Evolutionary conservation across 2,888 invertebrate genomes (phyloP).

Genomic region (Mimas tiliae): DNA sequence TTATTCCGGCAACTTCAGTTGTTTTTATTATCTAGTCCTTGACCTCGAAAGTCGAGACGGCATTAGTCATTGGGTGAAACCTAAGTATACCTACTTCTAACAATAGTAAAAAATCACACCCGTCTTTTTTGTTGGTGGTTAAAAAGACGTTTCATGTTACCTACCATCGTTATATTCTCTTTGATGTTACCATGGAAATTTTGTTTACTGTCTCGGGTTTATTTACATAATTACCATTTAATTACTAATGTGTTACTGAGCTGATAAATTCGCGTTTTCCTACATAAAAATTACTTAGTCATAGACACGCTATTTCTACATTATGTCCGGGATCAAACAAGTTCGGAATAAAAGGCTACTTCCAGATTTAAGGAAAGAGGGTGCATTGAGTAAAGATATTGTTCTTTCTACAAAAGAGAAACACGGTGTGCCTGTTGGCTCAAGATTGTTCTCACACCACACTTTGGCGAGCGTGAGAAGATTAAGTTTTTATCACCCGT

Average conservation of each 20-base stretch:
- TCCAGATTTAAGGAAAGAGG: constrained; percentile 75
- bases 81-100: no score
- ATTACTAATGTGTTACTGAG: background rate
- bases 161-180: no score
- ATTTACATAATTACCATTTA: background rate
- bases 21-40: no score
- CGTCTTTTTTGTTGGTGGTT: no score
- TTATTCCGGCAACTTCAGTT: no score
- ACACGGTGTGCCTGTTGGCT: constrained; percentile 69
- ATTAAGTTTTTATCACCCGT: constrained; percentile 73
- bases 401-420: constrained; percentile 68
- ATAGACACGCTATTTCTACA: background rate
- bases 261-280: constrained; percentile 15
- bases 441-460: constrained; percentile 85
- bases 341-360: constrained; percentile 74
- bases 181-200: constrained; percentile 22
- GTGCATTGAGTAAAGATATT: constrained; percentile 67
- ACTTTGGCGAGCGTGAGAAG: constrained; percentile 84
- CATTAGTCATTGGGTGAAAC: no score
- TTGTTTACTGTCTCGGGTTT: background rate
- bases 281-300: constrained; percentile 2
- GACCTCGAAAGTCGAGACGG: no score
- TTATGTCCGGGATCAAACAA: constrained; percentile 64
- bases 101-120: no score
- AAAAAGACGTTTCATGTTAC: no score